These are phyloP conservation scores for Lagopus leucura DNA, from an alignment of 2,113 vertebrate genomes.

Conservation along the genomic window DNA sequence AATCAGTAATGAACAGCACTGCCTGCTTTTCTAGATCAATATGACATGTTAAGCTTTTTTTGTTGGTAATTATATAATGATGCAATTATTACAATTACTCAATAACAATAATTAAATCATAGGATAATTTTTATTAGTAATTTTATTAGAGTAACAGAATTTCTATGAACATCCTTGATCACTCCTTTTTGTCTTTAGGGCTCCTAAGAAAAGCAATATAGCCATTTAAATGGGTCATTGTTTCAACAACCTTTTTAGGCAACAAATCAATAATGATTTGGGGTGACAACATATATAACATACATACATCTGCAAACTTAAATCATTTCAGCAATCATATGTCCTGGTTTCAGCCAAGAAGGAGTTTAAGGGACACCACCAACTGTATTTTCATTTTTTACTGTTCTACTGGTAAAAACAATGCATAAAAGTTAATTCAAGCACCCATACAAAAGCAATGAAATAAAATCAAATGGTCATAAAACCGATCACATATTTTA, in stretches of 20 bases:
- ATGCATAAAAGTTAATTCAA: conserved; percentile 65
- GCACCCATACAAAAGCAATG: conserved; percentile 65
- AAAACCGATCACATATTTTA: conserved; percentile 76
- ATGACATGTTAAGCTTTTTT: not conserved
- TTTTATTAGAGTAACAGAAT: not conserved
- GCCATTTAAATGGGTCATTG: not conserved
- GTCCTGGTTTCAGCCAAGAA: too few species aligned
- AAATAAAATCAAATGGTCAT: conserved; percentile 69
- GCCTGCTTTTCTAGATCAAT: not conserved
- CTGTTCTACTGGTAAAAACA: conserved; percentile 59
- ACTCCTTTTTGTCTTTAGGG: not conserved
- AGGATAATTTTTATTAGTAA: not conserved
- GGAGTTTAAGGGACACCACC: not conserved
- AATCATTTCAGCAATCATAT: conserved; percentile 28
- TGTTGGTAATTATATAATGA: not conserved
- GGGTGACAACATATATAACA: not conserved
- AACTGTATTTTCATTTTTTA: conserved; percentile 36
- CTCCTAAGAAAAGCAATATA: not conserved
- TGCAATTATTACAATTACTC: not conserved
- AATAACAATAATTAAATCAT: not conserved
- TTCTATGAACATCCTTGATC: not conserved
- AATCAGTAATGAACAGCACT: not conserved
- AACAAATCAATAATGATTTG: conserved; percentile 33
- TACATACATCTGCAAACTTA: not conserved
- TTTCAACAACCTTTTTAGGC: not conserved